phyloP scores from a whole-genome alignment of 2,113 vertebrate genomes.

The Petaurus breviceps region DNA sequence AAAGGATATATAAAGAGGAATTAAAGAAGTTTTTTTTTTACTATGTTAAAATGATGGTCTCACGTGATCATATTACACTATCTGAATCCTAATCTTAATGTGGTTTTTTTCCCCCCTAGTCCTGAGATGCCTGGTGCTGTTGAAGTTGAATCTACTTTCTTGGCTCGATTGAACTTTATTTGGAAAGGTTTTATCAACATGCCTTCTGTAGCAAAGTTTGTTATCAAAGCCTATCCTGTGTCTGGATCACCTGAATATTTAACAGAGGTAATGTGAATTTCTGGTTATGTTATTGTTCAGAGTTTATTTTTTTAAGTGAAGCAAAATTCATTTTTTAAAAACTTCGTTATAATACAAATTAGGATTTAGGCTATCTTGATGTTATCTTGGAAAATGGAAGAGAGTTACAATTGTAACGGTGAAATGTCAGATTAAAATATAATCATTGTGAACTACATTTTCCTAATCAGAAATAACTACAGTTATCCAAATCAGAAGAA shows the following conservation, averaged over 20 bases:
- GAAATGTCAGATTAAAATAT: background rate
- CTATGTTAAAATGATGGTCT: constrained; percentile 38
- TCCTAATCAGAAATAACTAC: too few species aligned
- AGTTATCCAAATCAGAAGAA: background rate
- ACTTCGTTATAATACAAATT: background rate
- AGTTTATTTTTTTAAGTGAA: background rate
- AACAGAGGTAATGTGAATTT: constrained; percentile 88
- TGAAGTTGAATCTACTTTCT: constrained; percentile 93
- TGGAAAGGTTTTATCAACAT: constrained; percentile 98
- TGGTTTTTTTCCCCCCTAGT: constrained; percentile 69
- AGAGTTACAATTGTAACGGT: background rate
- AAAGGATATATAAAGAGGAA: constrained; percentile 15
- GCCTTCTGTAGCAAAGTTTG: constrained; percentile 95
- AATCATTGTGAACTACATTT: background rate
- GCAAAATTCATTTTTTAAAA: background rate
- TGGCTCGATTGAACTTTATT: constrained; percentile 90
- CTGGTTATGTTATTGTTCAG: background rate
- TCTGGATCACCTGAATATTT: constrained; percentile 94
- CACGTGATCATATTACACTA: background rate
- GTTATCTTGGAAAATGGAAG: background rate
- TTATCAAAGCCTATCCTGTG: constrained; percentile 96
- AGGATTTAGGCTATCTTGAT: background rate
- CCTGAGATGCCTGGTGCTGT: constrained; percentile 87
- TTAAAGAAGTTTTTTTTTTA: background rate
- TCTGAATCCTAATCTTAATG: constrained; percentile 52